Base-by-base conservation (phyloP, 2,888 invertebrate species). In the Pyrrhia umbra region DNA sequence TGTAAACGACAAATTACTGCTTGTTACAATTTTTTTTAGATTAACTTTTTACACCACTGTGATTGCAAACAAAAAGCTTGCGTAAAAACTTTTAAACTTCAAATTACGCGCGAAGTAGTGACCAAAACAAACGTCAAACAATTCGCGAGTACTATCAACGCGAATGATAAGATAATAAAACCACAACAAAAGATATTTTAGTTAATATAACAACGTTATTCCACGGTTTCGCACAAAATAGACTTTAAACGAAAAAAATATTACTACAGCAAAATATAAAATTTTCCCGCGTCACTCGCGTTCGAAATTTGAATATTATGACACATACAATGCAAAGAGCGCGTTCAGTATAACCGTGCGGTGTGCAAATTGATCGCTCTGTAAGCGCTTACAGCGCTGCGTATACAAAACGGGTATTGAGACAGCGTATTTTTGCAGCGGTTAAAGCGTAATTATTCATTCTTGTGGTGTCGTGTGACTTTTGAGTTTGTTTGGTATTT, bases 381-480 rank as follows among this genome's bases (percentile, higher is more conserved):
- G 27, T 9, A 56, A 59, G 9, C 68, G 81, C 65, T 79, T 65
- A 9, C 20, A 85, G 75, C 77, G 76, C 79, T 81, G 56, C 13
- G 8, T 34, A 8, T n/a, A 54, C 9, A 52, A 62, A 40, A 68
- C 68, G 30, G 9, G 37, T 6, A 2, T 21, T 34, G 9, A 6
- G 5, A 2, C 25, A 1, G 9, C 6, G 4, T 6, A 15, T n/a
- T 15, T n/a, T 34, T 21, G 2, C 10, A 71, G 63, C 64, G 40
- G 16, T 23, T 58, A 10, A 50, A 72, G 68, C 79, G 75, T 6
- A 9, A 8, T 16, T 0, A 3, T 27, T 37, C 9, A 4, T 30
- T 34, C 40, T 27, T 51, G 71, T 83, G 58, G 86, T 82, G 86
- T 74, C 85, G 85, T 85, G 85, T 82, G 85, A 74, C 68, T 63